Base-by-base conservation (phyloP, 2,888 invertebrate genomes). In the Hipparchia sbordonii region DNA sequence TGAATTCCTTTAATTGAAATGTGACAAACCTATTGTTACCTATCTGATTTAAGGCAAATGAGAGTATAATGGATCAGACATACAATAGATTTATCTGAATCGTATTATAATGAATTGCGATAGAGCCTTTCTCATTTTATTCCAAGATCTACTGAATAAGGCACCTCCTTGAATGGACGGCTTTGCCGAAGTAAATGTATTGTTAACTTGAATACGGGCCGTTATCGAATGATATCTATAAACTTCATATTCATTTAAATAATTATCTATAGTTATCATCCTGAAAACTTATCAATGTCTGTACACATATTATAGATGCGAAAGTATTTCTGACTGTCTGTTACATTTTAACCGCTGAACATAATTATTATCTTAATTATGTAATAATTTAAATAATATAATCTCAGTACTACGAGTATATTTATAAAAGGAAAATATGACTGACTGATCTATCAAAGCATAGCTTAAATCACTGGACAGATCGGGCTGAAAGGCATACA, bases 41-140 rank as follows among this genome's bases (percentile, higher is more conserved):
- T 80, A 82, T 82, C 81, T 82, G 81, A 76, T 76, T 77, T 77
- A 73, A 86, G 84, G 84, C 85, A 88, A 89, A 89, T 88, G 88
- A 85, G 85, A 82, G 82, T 85, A 88, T 89, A 89, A 90, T 89
- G 85, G 86, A 78, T 72, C 74, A 71, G 78, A 76, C 80, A 82
- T 82, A 91, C 89, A 91, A 91, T 89, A 79, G 88, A 79, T 81
- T 82, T 84, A 86, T 86, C 85, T 87, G 86, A 88, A 89, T 89
- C 83, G 89, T 80, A 84, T 89, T 89, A 88, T 90, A 90, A 90
- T 91, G 90, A 91, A 90, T 89, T 88, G 90, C 85, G 86, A 87
- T 89, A 86, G 85, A 86, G 84, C 84, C 83, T 81, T 80, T 81
- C 80, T 80, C 80, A 81, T 82, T 82, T 82, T 77, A 80, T 76